Evolutionary conservation across 2,113 vertebrate genomes (phyloP).

Genomic region (Polypterus bichir): DNA sequence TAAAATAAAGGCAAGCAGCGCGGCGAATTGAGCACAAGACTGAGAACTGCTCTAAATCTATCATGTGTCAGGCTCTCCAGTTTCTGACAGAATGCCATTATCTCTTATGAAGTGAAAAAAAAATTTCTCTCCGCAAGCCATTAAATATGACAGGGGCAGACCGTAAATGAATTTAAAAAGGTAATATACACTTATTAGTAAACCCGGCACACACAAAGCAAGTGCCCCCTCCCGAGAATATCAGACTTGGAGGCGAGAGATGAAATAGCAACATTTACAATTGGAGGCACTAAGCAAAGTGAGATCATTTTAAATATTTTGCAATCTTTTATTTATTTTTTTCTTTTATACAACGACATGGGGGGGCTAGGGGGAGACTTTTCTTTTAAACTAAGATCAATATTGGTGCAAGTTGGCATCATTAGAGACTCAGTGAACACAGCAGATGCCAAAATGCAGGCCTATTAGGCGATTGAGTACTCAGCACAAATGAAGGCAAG

Average conservation of each 20-base stretch:
- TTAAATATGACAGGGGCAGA: constrained; percentile 23
- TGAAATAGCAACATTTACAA: constrained; percentile 2
- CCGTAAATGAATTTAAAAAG: constrained; percentile 22
- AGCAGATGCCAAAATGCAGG: background rate
- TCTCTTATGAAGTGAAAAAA: constrained; percentile 16
- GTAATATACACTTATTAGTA: constrained; percentile 23
- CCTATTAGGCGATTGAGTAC: constrained; percentile 10
- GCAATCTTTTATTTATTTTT: background rate
- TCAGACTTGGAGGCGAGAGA: background rate
- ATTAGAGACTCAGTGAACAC: constrained; percentile 9
- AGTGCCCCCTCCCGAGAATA: background rate
- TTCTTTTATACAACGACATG: too few species aligned
- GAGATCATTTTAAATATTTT: background rate
- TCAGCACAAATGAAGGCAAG: background rate
- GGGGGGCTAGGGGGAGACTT: background rate
- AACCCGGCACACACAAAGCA: background rate
- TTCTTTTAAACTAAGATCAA: constrained; percentile 1
- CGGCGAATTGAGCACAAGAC: background rate
- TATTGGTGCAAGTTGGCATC: constrained; percentile 8
- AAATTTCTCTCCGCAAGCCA: constrained; percentile 16
- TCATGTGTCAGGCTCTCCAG: constrained; percentile 16
- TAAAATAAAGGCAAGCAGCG: too few species aligned
- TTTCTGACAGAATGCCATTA: constrained; percentile 23
- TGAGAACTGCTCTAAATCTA: constrained; percentile 10
- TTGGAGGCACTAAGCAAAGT: background rate